These are phyloP conservation scores for Montipora cactus DNA, from an alignment of 64 coral and sea anemone species.

Conservation along the genomic window DNA sequence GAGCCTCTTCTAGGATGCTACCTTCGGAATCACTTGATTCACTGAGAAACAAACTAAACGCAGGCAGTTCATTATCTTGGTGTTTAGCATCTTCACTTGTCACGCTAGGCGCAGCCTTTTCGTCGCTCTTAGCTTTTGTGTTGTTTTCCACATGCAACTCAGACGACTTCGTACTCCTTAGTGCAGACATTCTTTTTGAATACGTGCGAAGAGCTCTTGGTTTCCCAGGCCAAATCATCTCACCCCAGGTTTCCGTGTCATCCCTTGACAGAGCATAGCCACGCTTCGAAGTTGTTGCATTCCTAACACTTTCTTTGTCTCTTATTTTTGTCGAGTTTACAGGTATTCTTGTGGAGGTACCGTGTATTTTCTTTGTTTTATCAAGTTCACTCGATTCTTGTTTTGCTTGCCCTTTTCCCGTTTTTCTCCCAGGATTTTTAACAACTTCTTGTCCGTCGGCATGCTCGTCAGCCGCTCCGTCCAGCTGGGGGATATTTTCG, in stretches of 20 bases:
- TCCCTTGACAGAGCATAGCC: no score
- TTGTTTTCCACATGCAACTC: neutral
- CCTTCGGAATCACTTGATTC: conserved; percentile 63
- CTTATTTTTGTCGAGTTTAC: neutral
- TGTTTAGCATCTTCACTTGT: neutral
- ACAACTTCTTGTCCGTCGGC: neutral
- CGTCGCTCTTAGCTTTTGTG: neutral
- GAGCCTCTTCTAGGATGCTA: neutral
- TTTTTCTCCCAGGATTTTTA: neutral
- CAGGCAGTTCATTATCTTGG: neutral
- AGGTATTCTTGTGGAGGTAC: neutral
- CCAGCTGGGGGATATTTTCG: conserved; percentile 75
- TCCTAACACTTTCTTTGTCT: neutral
- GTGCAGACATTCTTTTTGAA: neutral
- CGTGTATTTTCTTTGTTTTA: neutral
- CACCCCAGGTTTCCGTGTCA: neutral
- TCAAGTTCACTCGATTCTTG: neutral
- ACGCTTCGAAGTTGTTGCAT: neutral
- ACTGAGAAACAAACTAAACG: conserved; percentile 60
- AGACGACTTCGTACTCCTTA: neutral
- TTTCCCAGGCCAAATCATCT: conserved; percentile 10
- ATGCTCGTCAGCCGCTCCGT: conserved; percentile 75
- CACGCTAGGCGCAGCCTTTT: neutral
- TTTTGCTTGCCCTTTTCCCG: neutral
- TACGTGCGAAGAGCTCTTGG: neutral